Conservation (phyloP, 2,888 invertebrate genomes). For the Diplazon laetatorius region DNA sequence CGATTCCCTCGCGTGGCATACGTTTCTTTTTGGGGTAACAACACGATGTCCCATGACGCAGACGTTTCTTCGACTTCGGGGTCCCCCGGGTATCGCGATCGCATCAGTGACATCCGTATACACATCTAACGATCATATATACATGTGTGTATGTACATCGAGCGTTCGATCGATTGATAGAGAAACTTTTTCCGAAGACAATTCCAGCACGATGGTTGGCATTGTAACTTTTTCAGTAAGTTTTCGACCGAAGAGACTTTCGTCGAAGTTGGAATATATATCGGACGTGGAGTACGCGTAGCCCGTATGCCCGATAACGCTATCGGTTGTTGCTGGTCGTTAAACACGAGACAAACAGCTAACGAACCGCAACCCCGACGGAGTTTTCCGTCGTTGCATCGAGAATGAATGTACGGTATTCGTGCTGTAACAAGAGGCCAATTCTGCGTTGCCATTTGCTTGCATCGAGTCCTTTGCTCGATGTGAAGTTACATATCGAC, state of each 20-base stretch:
- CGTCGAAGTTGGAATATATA: slow-evolving; percentile 17
- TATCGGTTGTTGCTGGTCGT: slow-evolving; percentile 34
- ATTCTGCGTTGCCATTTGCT: neutral
- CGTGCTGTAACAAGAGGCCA: neutral
- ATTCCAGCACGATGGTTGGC: slow-evolving; percentile 7
- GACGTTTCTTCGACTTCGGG: slow-evolving; percentile 18
- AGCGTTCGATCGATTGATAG: slow-evolving; percentile 62
- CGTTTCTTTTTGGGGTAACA: slow-evolving; percentile 31
- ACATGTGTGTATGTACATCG: too few relatives aligned
- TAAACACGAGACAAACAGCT: slow-evolving; percentile 45
- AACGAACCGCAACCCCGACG: slow-evolving; percentile 49
- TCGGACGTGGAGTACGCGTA: slow-evolving; percentile 15
- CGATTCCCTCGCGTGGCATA: slow-evolving; percentile 17
- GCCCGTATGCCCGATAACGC: neutral
- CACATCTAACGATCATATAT: too few relatives aligned
- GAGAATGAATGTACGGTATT: neutral
- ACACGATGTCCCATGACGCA: slow-evolving; percentile 19
- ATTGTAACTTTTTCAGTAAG: slow-evolving; percentile 38
- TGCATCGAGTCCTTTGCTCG: neutral
- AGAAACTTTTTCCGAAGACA: slow-evolving; percentile 59
- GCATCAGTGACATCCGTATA: slow-evolving; percentile 34
- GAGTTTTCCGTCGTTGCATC: neutral
- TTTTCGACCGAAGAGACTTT: slow-evolving; percentile 56
- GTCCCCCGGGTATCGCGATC: slow-evolving; percentile 44
- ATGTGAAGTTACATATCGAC: slow-evolving; percentile 9